Conservation (phyloP, 2,888 invertebrate genomes). For the Tenthredo notha region DNA sequence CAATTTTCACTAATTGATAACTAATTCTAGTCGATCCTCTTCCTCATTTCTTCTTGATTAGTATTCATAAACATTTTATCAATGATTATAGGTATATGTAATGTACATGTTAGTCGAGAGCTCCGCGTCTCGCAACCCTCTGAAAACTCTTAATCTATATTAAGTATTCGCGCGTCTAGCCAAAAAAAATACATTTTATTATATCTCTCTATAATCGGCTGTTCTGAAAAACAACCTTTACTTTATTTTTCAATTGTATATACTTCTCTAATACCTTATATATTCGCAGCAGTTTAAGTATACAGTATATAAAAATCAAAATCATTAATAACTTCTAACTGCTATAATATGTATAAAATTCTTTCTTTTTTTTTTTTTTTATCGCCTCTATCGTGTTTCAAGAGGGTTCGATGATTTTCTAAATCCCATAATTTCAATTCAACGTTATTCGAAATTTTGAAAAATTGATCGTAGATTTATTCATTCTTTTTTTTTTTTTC, state of each 20-base stretch:
- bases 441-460: background rate
- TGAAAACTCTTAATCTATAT: constrained; percentile 55
- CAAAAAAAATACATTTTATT: constrained; percentile 42
- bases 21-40: background rate
- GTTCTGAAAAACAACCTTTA: background rate
- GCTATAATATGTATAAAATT: background rate
- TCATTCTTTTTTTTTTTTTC: background rate
- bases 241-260: background rate
- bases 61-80: constrained; percentile 56
- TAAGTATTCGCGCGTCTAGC: constrained; percentile 62
- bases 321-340: background rate
- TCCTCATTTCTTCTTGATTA: constrained; percentile 25
- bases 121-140: constrained; percentile 57
- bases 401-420: background rate
- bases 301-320: constrained; percentile 3
- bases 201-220: background rate
- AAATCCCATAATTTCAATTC: background rate
- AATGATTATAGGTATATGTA: constrained; percentile 60
- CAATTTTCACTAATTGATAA: background rate
- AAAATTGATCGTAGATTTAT: background rate
- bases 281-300: background rate
- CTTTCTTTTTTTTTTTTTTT: no score
- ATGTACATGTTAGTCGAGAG: constrained; percentile 66
- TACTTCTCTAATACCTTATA: background rate
- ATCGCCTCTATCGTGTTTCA: background rate